Base-by-base conservation (phyloP, 1,140 invertebrate species). In the Dreissena rostriformis region DNA sequence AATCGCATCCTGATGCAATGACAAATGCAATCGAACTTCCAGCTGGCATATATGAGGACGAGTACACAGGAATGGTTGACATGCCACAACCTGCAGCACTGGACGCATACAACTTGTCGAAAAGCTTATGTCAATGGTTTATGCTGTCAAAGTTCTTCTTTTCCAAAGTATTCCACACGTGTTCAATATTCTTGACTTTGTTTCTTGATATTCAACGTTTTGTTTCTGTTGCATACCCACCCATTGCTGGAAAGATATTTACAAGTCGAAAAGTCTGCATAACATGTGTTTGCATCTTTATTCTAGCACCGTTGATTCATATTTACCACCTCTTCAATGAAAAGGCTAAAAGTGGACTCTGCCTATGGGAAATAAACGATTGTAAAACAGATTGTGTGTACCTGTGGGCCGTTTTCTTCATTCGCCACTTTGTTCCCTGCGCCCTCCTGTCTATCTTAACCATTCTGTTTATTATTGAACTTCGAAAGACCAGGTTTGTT, bases 71-170 rank as follows among this genome's bases (percentile, higher is more conserved):
- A 14, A 26, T 1, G 24, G 15, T 39, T 52, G 4, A 77, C 61
- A 1, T 0, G 19, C 2, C 24, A 55, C 1, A 28, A 10, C 14
- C 65, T 22, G 49, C 53, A n/a, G 8, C 68, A 15, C 0, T 28
- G 8, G 51, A 72, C 19, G 70, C 49, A 26, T 73, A 65, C 14
- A 68, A 0, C 1, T 28, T 83, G 63, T 67, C 72, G 15, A 53
- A 73, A 70, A 57, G 1, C 22, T 39, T 70, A 1, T 83, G 73
- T 52, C 2, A 53, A 24, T 24, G 63, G 24, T 83, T 83, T 28
- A 83, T 83, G 73, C 19, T 83, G 15, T 57, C 81, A 17, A 83
- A 83, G 61, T 76, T 68, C 29, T 83, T 68, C 28, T 12, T 83
- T 15, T 83, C 81, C 19, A 65, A 83, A 28, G 6, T 63, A 11